Evolutionary conservation across 2,113 vertebrate genomes (phyloP), one percentile per base, ranked within the genome.

Genomic region (Nanger granti): DNA sequence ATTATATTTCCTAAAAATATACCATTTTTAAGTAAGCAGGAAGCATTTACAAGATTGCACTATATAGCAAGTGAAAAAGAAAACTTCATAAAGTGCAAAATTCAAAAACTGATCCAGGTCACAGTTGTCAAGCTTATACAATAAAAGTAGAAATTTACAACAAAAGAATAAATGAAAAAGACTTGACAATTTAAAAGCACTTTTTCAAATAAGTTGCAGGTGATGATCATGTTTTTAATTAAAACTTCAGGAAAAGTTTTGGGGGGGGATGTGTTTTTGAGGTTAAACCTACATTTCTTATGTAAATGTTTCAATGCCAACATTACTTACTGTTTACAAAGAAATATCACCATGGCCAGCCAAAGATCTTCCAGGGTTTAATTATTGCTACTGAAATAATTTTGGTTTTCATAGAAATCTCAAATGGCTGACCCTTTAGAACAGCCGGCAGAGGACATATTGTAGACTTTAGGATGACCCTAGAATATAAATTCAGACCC

Each of bases 321-420:
- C 31, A 37, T 90, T 96, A 93, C 14, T 59, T 86, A 82, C 26
- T 93, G 60, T 76, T 93, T 83, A 64, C 92, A 96, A 95, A 93
- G 37, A 94, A 86, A 37, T 54, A 59, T 24, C 83, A 91, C 76
- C 26, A 47, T 52, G 20, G 59, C 52, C 31, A 52, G 20, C 55
- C 49, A 87, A 6, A 76, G 52, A 37, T 34, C 3, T 79, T 87
- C 49, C 37, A 12, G 7, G 29, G 57, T 29, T 47, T 88, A 59
- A 60, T 92, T 94, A 62, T 95, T 86, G 64, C 86, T 69, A 59
- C 26, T 89, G 83, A 97, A 80, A 91, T 93, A 91, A 91, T 79
- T 82, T 92, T 88, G 41, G 57, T 92, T 97, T 89, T 69, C 59
- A 92, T 49, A 87, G 84, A 97, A 93, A 94, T 95, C 69, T 95